A percentile compares a stretch with the other conserved stretches of the same genome.
phyloP scores from a whole-genome alignment of 2,113 vertebrate genomes.

The Ursus arctos region DNA sequence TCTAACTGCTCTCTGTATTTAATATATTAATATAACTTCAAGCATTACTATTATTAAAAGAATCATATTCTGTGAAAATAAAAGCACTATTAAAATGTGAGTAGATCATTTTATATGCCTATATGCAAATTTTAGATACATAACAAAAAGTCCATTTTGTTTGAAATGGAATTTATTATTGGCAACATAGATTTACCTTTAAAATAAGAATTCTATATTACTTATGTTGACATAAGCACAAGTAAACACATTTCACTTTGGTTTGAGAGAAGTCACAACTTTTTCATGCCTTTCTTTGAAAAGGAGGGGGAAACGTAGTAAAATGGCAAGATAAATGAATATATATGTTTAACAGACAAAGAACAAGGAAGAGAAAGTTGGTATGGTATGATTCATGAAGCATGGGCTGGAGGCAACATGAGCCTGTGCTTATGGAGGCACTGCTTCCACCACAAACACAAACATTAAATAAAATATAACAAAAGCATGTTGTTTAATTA shows the following conservation, averaged over 20 bases:
- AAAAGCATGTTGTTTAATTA: not conserved
- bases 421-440: not conserved
- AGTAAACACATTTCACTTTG: not conserved
- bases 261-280: not conserved
- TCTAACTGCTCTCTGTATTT: not conserved
- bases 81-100: slow-evolving; percentile 17
- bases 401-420: not conserved
- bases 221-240: not conserved
- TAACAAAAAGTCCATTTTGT: not conserved
- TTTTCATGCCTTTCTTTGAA: not conserved
- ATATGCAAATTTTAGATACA: not conserved
- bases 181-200: not conserved
- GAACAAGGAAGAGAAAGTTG: not conserved
- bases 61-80: not conserved
- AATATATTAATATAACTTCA: not conserved
- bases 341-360: not conserved
- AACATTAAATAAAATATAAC: not conserved
- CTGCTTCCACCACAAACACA: not conserved
- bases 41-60: not conserved
- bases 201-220: not conserved
- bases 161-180: not conserved
- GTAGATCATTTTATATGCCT: not conserved
- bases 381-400: not conserved
- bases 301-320: not conserved
- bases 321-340: not conserved